Evolutionary conservation across 2,113 vertebrate species (phyloP), one percentile per base, ranked within the genome.

Genomic region (Naja naja): DNA sequence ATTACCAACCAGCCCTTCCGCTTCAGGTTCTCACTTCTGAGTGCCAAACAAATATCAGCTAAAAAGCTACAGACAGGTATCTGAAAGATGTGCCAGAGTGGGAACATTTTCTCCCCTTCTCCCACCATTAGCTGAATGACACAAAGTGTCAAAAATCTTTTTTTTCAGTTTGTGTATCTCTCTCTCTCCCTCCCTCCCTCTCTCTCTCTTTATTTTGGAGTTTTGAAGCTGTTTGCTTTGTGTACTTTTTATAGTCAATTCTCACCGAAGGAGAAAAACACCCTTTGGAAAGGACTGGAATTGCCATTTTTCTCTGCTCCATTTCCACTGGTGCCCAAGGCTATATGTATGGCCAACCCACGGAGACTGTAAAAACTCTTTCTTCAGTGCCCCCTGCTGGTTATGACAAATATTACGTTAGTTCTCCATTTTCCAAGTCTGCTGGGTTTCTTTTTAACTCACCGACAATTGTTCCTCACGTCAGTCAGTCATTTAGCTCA

Each of bases 181-280:
- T 64, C 11, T 12, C 10, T 12, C 58, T 64, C 47, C 27, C 56
- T 25, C 22, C 1, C 22, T 56, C 55, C 43, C 43, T 43, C 7
- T 25, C 56, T 9, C 56, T 25, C 56, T 43, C 43, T 43, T n/a
- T n/a, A n/a, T 96, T 96, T 94, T 95, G 94, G 95, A 97, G 92
- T 96, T 97, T 89, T 0, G 25, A 93, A 92, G 93, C 92, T 94
- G 54, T 94, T 93, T 96, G 94, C 94, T 95, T 27, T 95, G 96
- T 97, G 96, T 93, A 96, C 96, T 96, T 97, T 97, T 97, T 91
- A 97, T 97, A 88, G 60, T 94, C 92, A 81, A 88, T 74, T 96
- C 8, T 94, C 90, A 87, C 74, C 5, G 27, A 39, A 22, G n/a
- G 25, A 55, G 52, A 45, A 94, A 95, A 96, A 91, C 85, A 93